Conservation (phyloP, 2,888 invertebrate genomes). For the Suillia variegata region DNA sequence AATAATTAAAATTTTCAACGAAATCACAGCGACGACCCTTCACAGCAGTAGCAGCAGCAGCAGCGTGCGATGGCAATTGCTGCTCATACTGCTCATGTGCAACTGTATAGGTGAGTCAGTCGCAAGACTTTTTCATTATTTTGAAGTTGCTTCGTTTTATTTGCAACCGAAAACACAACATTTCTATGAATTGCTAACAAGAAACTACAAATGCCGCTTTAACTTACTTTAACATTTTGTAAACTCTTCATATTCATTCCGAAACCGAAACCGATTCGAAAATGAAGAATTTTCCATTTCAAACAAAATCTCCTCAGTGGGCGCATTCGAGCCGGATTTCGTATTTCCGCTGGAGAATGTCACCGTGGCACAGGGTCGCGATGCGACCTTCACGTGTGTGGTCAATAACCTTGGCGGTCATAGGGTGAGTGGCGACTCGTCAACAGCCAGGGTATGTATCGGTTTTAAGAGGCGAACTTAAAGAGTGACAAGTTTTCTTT, state of each 20-base stretch:
- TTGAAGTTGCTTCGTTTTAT: conserved; percentile 14
- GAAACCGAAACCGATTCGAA: conserved; percentile 28
- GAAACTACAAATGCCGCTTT: conserved; percentile 5
- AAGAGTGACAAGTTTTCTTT: conserved; percentile 11
- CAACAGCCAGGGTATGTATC: conserved; percentile 86
- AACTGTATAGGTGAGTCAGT: conserved; percentile 59
- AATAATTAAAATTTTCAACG: conserved; percentile 4
- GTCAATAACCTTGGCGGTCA: conserved; percentile 77
- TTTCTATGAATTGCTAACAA: too few relatives aligned
- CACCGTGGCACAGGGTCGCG: conserved; percentile 77
- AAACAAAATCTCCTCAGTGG: conserved; percentile 62
- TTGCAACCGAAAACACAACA: too few relatives aligned
- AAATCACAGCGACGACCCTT: conserved; percentile 8
- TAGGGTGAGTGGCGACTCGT: conserved; percentile 90
- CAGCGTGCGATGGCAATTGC: conserved; percentile 46
- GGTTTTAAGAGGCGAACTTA: conserved; percentile 57
- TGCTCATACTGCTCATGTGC: conserved; percentile 50
- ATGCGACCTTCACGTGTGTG: conserved; percentile 79
- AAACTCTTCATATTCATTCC: conserved; percentile 20
- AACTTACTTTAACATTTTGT: neutral
- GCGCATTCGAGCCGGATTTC: conserved; percentile 77
- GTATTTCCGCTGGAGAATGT: conserved; percentile 76
- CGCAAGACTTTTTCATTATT: too few relatives aligned
- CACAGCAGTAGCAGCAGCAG: conserved; percentile 17
- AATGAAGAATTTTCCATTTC: conserved; percentile 58